phyloP scores from a whole-genome alignment of 2,888 invertebrate species.

The Chamaedrilus cognettii region DNA sequence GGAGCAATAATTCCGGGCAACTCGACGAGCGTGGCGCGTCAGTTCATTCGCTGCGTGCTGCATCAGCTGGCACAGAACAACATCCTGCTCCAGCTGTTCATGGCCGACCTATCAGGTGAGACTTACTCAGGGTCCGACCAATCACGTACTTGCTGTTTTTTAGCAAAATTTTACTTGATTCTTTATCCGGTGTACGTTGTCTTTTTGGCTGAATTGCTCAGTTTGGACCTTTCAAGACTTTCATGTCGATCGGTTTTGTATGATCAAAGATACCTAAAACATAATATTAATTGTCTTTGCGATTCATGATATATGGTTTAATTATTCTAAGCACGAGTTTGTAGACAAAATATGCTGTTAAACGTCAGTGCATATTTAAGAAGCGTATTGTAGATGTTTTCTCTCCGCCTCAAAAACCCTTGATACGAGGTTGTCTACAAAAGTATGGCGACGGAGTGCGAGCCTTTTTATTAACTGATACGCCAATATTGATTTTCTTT shows the following conservation, averaged over 20 bases:
- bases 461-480: neutral
- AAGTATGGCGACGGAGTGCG: too few relatives aligned
- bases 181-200: too few relatives aligned
- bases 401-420: too few relatives aligned
- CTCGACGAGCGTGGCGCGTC: conserved; percentile 92
- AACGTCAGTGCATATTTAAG: too few relatives aligned
- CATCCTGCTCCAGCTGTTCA: conserved; percentile 93
- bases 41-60: conserved; percentile 93
- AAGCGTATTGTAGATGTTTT: too few relatives aligned
- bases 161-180: neutral
- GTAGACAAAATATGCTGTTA: too few relatives aligned
- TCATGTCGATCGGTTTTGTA: neutral
- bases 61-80: conserved; percentile 97
- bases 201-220: neutral
- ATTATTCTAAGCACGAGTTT: too few relatives aligned
- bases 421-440: too few relatives aligned
- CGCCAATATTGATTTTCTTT: neutral
- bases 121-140: neutral
- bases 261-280: too few relatives aligned
- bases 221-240: neutral
- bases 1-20: conserved; percentile 87
- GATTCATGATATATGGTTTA: too few relatives aligned
- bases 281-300: too few relatives aligned
- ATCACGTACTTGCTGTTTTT: neutral
- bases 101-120: conserved; percentile 82